Evolutionary conservation across 2,113 vertebrate genomes (phyloP), one percentile per base, ranked within the genome.

Genomic region (Pangasianodon gigas): DNA sequence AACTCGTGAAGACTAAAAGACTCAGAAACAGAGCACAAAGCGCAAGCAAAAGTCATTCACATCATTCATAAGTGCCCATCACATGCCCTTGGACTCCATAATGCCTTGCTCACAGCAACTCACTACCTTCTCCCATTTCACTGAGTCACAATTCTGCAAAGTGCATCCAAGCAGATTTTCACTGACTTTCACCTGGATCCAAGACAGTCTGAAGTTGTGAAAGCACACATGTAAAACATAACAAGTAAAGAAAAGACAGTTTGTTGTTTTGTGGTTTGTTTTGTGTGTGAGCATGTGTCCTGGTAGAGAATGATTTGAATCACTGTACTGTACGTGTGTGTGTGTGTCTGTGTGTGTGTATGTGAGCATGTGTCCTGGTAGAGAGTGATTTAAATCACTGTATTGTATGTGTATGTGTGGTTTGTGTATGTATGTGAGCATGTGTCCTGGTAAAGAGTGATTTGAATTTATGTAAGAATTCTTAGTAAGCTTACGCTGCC

Each of bases 121-220:
- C 69, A 44, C n/a, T 77, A 60, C 71, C 52, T 77, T 86, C 87
- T 90, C 83, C 51, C 2, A 88, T 90, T 90, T 90, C 90, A 90
- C 86, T 88, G 80, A 88, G 90, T 90, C 87, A 88, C 87, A 87
- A 67, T 74, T 18, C 48, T 85, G 56, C 82, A 69, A 77, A 85
- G 58, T 88, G 60, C 81, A 41, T 62, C 84, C 48, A 56, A 58
- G 51, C 46, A 88, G 87, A 90, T 79, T 90, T 67, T 62, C 37
- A 67, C 84, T 90, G 26, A 67, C 82, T 65, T 90, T 85, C 41
- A 14, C 58, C 82, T 85, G 74, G 44, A 51, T 90, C 54, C 37
- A 54, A 54, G 67, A 58, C 82, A 85, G 67, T 29, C 26, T 62
- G 58, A 60, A 7, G 58, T 56, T 71, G 54, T 48, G 46, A 83